Conservation (phyloP, 2,113 vertebrate genomes). For the Podarcis cretensis region DNA sequence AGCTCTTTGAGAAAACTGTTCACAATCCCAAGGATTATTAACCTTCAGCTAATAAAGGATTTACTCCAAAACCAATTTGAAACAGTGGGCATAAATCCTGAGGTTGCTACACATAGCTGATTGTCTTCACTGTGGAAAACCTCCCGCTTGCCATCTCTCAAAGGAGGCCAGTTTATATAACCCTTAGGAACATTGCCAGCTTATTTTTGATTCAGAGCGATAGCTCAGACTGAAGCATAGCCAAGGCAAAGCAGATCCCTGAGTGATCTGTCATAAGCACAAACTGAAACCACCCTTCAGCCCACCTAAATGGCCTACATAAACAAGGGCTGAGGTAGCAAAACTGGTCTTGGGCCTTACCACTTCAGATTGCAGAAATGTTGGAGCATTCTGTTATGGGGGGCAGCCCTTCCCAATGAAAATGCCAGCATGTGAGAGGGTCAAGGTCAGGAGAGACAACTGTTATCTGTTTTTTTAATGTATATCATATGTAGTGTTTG, state of each 20-base stretch:
- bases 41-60: neutral
- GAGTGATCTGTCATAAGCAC: neutral
- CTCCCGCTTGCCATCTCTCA: neutral
- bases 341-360: neutral
- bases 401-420: neutral
- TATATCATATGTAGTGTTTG: no score
- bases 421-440: neutral
- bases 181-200: neutral
- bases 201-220: neutral
- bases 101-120: neutral
- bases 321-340: neutral
- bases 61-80: neutral
- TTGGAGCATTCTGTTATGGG: neutral
- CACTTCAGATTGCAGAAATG: neutral
- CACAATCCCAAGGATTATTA: slow-evolving; percentile 20
- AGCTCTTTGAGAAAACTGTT: neutral
- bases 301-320: neutral
- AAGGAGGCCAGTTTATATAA: neutral
- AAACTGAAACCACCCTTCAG: neutral
- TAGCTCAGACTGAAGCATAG: neutral
- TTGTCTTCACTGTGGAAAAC: slow-evolving; percentile 20
- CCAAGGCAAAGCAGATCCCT: neutral
- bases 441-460: neutral
- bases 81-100: slow-evolving; percentile 8
- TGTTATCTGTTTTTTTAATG: neutral